These are phyloP conservation scores for Opisthocomus hoazin DNA, from an alignment of 2,113 vertebrate genomes.

Conservation along the genomic window DNA sequence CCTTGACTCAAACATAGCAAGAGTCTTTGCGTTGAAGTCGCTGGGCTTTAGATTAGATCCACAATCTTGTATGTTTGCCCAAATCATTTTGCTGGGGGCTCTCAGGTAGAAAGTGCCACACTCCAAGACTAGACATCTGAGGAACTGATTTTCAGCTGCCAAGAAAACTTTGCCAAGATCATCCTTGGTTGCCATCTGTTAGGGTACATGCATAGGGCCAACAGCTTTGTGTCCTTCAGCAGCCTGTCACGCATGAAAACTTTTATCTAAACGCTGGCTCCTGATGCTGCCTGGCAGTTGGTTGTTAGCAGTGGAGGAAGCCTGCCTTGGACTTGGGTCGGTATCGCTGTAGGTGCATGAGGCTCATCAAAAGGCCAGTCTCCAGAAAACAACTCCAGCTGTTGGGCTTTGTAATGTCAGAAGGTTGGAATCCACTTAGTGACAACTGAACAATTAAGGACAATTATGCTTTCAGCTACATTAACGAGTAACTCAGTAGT, in stretches of 20 bases:
- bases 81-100: neutral
- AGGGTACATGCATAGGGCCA: neutral
- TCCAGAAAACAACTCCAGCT: conserved; percentile 8
- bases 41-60: neutral
- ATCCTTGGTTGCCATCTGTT: neutral
- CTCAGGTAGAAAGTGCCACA: neutral
- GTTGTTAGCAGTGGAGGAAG: neutral
- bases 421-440: conserved; percentile 58
- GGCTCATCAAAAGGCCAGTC: neutral
- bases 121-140: neutral
- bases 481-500: neutral
- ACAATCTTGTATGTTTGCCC: neutral
- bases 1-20: neutral
- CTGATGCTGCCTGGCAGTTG: neutral
- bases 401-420: neutral
- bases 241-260: no score
- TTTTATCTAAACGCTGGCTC: neutral
- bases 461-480: conserved; percentile 40
- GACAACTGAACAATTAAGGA: conserved; percentile 52
- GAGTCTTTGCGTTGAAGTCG: neutral
- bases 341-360: neutral
- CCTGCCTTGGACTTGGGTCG: neutral
- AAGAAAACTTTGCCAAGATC: neutral
- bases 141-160: neutral
- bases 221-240: neutral